Evolutionary conservation across 2,888 invertebrate species (phyloP), one percentile per base, ranked within the genome.

Genomic region (Molorchus minor): DNA sequence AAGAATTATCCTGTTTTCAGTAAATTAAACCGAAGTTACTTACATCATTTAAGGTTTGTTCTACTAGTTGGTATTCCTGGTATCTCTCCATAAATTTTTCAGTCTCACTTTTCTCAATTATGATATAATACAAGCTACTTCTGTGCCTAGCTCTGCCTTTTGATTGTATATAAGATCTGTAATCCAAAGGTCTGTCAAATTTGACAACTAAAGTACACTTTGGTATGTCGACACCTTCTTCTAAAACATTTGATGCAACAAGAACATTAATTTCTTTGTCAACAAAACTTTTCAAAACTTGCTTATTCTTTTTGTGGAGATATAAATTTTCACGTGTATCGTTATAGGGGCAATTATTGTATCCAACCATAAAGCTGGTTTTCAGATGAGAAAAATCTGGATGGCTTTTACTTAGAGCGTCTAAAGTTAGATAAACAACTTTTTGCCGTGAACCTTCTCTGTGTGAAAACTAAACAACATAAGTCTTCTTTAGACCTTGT

Each of bases 201-300:
- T 90, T 86, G 13, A 96, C 72, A 0, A 96, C 90, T 35, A 93
- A 80, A 62, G 91, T 88, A 75, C 97, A 98, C 20, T 86, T 85
- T 1, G 90, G 90, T 20, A 96, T 85, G 79, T 96, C 95, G 5
- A 96, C 86, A 1, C 96, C 96, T 81, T 96, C 96, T 77, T 96
- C 96, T 20, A 96, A 82, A 0, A 96, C 92, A 75, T 89, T 90
- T 0, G 96, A 90, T 0, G 90, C 85, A 1, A 91, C 79, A 20
- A 93, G 75, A 1, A 91, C 75, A 77, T 93, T 93, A 3, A 83
- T 79, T 25, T 84, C 80, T 5, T 86, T 85, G 5, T 78, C 79
- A 16, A 84, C 82, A 72, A 91, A 91, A 30, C 85, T 82, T 13
- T 81, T 73, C n/a, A 85, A 71, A 1, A 82, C 81, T 76, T 77